Conservation (phyloP, 64 coral and sea anemone genomes). For the Porites lutea region DNA sequence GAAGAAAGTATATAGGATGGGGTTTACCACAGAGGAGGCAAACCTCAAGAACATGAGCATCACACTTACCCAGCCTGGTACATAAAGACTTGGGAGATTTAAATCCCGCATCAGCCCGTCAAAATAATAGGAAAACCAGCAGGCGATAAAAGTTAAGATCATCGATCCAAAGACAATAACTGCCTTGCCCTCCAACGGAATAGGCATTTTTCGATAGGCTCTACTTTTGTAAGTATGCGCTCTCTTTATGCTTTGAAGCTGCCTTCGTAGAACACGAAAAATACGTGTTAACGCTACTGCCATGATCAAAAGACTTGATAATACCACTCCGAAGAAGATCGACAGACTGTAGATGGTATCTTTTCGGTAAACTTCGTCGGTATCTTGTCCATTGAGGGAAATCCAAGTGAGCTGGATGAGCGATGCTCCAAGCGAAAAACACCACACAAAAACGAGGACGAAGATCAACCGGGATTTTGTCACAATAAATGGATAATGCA, state of each 20-base stretch:
- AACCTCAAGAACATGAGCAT: constrained; percentile 78
- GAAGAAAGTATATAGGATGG: constrained; percentile 85
- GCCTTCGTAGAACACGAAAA: constrained; percentile 64
- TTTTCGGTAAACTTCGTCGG: constrained; percentile 4
- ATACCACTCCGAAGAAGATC: constrained; percentile 64
- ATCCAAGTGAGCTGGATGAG: constrained; percentile 80
- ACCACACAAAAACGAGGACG: constrained; percentile 58
- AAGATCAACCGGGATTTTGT: constrained; percentile 22
- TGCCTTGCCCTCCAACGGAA: constrained; percentile 69
- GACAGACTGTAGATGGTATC: constrained; percentile 76
- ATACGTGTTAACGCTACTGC: constrained; percentile 48
- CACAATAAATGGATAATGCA: constrained; percentile 38
- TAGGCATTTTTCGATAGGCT: constrained; percentile 20
- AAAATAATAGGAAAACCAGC: constrained; percentile 90
- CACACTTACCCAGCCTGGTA: constrained; percentile 44
- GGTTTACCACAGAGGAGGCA: constrained; percentile 68
- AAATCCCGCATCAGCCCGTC: constrained; percentile 69
- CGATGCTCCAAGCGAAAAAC: constrained; percentile 39
- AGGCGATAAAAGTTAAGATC: constrained; percentile 73
- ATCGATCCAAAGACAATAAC: constrained; percentile 75
- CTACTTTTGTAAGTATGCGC: constrained; percentile 59
- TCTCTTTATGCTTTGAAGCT: constrained; percentile 65
- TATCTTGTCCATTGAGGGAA: not conserved
- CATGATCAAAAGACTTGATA: constrained; percentile 65
- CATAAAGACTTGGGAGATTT: constrained; percentile 17